Percentiles rank a stretch among this genome's conserved stretches.
phyloP scores from a whole-genome alignment of 2,888 invertebrate species.

The Diarsia brunnea region DNA sequence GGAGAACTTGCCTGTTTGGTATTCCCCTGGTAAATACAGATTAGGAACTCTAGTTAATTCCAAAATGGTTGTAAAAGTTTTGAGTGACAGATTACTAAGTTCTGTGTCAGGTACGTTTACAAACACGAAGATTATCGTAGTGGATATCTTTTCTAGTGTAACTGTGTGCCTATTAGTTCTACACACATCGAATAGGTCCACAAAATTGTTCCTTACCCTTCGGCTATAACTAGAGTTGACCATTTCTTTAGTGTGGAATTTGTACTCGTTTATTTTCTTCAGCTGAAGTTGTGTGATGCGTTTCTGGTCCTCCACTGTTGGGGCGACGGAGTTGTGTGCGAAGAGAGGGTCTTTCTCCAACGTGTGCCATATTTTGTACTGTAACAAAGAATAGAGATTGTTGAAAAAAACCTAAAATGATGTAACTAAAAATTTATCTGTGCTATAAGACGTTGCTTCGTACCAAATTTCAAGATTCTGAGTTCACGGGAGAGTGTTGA shows the following conservation, averaged over 20 bases:
- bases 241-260: constrained; percentile 92
- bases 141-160: neutral
- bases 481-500: too few relatives aligned
- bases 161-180: too few relatives aligned
- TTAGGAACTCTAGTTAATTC: neutral
- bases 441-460: too few relatives aligned
- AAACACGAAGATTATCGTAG: neutral
- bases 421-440: too few relatives aligned
- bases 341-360: constrained; percentile 95
- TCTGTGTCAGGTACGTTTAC: neutral
- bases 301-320: constrained; percentile 94
- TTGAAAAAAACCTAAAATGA: too few relatives aligned
- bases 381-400: constrained; percentile 63
- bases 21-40: neutral
- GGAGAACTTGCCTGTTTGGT: neutral
- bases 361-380: constrained; percentile 95
- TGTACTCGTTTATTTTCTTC: constrained; percentile 92
- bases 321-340: constrained; percentile 91
- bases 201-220: constrained; percentile 84
- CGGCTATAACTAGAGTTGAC: constrained; percentile 91
- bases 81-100: neutral
- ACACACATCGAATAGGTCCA: too few relatives aligned
- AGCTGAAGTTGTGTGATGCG: constrained; percentile 92
- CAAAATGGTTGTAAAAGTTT: neutral
- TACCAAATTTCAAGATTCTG: too few relatives aligned